Percentiles rank a stretch among this genome's conserved stretches.
Evolutionary conservation across 2,888 invertebrate species (phyloP).

Genomic region (Tineola bisselliella): DNA sequence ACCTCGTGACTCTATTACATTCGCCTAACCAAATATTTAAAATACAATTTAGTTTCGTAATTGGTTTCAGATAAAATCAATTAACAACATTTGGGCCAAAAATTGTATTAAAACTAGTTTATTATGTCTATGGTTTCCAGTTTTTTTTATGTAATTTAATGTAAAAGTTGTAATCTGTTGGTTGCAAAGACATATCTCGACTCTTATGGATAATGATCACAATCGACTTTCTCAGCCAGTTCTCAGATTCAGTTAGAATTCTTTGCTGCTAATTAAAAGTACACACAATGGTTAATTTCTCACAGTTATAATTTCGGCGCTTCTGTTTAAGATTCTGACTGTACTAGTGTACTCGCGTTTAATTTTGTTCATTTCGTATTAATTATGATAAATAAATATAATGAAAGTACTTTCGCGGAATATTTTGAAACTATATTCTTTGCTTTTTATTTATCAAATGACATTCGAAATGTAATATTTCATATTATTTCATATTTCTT

Average conservation of each 20-base stretch:
- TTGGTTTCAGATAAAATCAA: neutral
- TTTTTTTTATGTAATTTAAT: constrained; percentile 11
- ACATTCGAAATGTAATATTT: too few species aligned
- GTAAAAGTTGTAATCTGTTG: constrained; percentile 9
- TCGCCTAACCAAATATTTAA: too few species aligned
- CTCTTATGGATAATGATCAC: constrained; percentile 8
- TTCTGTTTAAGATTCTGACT: neutral
- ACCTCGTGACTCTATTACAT: too few species aligned
- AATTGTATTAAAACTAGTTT: neutral
- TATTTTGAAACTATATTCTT: neutral
- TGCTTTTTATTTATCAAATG: too few species aligned
- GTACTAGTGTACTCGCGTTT: neutral
- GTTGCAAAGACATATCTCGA: constrained; percentile 9
- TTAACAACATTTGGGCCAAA: neutral
- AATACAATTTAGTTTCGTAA: too few species aligned
- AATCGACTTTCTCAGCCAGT: constrained; percentile 11
- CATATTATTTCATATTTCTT: too few species aligned
- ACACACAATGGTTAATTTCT: constrained; percentile 9
- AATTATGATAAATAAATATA: neutral
- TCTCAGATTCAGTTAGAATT: constrained; percentile 11
- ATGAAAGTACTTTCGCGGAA: neutral
- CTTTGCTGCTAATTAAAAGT: neutral
- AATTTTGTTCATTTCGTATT: neutral
- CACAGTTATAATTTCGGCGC: neutral
- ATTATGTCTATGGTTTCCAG: neutral